Percentiles rank a stretch among this genome's conserved stretches.
These are phyloP conservation scores for Jacana jacana DNA, from an alignment of 2,113 vertebrate genomes.

Conservation along the genomic window DNA sequence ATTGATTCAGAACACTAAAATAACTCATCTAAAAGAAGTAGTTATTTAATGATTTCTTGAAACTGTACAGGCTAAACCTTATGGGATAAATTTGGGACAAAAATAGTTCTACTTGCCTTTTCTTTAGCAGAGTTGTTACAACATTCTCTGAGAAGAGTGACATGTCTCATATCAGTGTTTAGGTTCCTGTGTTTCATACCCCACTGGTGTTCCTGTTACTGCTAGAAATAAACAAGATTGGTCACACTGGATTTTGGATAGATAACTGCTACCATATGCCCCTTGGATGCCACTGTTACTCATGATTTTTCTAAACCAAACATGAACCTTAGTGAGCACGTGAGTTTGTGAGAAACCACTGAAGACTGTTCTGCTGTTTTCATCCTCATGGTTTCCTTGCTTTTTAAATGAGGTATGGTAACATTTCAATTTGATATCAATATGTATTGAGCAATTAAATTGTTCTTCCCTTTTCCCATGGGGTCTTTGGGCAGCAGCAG, in stretches of 20 bases:
- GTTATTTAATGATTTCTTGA: neutral
- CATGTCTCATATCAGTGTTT: neutral
- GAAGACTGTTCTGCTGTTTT: neutral
- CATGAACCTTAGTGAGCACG: fast-evolving
- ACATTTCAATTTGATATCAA: neutral
- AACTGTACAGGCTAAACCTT: neutral
- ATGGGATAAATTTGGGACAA: neutral
- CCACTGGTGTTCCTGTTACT: neutral
- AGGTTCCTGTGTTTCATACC: neutral
- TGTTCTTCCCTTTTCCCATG: neutral
- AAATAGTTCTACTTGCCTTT: neutral
- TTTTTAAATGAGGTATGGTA: neutral
- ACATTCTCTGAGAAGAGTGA: neutral
- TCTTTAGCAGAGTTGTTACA: neutral
- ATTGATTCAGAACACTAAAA: neutral
- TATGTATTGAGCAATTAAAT: neutral
- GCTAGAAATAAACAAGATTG: neutral
- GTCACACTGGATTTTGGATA: neutral
- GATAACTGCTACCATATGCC: neutral
- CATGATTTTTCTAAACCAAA: neutral
- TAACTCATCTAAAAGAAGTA: neutral
- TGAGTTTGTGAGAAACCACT: neutral
- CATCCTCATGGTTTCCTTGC: neutral
- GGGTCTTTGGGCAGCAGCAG: neutral
- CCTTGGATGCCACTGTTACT: neutral